A percentile compares a stretch with the other conserved stretches of the same genome.
Evolutionary conservation across 2,888 invertebrate species (phyloP).

Genomic region (Osedax frankpressi): DNA sequence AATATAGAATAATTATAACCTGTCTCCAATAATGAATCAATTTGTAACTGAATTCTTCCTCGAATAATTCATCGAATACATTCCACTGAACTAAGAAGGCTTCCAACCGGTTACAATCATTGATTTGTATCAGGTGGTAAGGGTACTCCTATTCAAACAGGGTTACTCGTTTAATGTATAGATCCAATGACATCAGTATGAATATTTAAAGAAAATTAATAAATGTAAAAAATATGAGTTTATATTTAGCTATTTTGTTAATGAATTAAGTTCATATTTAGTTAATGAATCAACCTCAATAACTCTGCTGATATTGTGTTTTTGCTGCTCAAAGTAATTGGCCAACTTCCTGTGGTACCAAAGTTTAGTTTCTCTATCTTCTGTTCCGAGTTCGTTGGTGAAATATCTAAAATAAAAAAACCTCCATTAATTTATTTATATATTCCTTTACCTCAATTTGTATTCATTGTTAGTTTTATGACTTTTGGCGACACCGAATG

Average conservation of each 20-base stretch:
- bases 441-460: too few species aligned
- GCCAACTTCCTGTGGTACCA: constrained; percentile 43
- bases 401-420: not conserved
- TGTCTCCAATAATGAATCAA: constrained; percentile 21
- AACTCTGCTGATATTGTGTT: constrained; percentile 30
- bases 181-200: too few species aligned
- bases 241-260: too few species aligned
- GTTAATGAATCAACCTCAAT: too few species aligned
- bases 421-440: too few species aligned
- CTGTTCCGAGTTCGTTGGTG: constrained; percentile 27
- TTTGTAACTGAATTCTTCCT: constrained; percentile 18
- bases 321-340: constrained; percentile 32
- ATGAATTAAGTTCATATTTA: too few species aligned
- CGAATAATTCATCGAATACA: constrained; percentile 23
- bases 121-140: constrained; percentile 22
- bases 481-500: too few species aligned
- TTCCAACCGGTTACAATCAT: constrained; percentile 21
- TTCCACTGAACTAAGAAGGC: constrained; percentile 25
- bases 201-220: too few species aligned
- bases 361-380: constrained; percentile 24
- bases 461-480: too few species aligned
- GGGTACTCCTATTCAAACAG: constrained; percentile 27
- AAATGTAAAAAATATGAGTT: too few species aligned
- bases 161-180: too few species aligned
- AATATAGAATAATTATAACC: too few species aligned